Percentiles rank a stretch among this genome's conserved stretches.
Evolutionary conservation across 2,888 invertebrate genomes (phyloP).

Genomic region (Xestia xanthographa): DNA sequence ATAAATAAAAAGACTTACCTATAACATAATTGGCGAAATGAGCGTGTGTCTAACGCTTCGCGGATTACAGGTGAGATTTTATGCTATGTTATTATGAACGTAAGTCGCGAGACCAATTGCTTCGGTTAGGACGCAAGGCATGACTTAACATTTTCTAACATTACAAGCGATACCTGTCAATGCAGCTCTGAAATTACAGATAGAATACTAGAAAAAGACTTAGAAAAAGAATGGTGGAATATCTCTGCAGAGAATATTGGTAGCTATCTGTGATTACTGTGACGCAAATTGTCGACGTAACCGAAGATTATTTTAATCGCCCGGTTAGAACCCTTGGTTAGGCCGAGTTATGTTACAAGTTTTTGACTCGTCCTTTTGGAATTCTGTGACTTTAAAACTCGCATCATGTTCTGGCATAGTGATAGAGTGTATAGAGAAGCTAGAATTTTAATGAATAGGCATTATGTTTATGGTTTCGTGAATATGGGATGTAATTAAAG

Average conservation of each 20-base stretch:
- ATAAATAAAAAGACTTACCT: no score
- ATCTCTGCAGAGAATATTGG: conserved; percentile 41
- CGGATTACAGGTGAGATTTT: no score
- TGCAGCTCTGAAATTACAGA: conserved; percentile 43
- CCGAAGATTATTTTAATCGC: conserved; percentile 63
- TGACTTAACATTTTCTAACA: conserved; percentile 50
- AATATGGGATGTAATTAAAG: not conserved
- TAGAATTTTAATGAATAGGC: not conserved
- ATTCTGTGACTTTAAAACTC: conserved; percentile 12
- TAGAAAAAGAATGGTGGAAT: conserved; percentile 24
- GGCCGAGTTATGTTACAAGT: conserved; percentile 13
- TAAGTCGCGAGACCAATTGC: not conserved
- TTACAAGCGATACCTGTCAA: conserved; percentile 39
- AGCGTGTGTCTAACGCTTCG: no score
- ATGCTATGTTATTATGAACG: not conserved
- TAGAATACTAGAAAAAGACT: conserved; percentile 51
- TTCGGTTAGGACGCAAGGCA: not conserved
- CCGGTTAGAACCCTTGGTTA: conserved; percentile 27
- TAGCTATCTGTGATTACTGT: conserved; percentile 43
- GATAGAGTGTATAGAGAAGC: not conserved
- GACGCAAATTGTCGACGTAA: conserved; percentile 58
- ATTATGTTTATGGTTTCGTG: not conserved
- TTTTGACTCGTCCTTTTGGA: conserved; percentile 24
- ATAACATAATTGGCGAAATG: no score
- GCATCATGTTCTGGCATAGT: not conserved